phyloP scores from a whole-genome alignment of 2,797 vertebrate genomes.

The Paguma larvata region DNA sequence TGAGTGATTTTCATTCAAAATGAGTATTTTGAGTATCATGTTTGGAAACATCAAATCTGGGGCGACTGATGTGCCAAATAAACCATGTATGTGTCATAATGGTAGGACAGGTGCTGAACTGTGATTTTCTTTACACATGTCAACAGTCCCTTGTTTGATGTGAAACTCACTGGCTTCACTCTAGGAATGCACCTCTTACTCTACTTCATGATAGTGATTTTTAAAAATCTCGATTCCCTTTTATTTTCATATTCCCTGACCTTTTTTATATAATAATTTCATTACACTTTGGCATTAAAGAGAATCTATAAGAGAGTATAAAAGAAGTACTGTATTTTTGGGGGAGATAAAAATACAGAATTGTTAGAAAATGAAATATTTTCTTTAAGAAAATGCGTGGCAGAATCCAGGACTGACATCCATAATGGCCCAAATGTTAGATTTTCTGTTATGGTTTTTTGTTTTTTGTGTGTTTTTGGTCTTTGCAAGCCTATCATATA shows the following conservation, averaged over 20 bases:
- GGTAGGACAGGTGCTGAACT: not conserved
- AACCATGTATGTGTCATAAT: not conserved
- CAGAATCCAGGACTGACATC: not conserved
- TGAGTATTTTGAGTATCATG: not conserved
- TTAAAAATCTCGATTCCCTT: not conserved
- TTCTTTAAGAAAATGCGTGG: not conserved
- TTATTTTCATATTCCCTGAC: not conserved
- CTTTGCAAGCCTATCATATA: not conserved
- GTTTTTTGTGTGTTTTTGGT: not conserved
- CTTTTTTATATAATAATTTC: not conserved
- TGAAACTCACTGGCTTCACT: not conserved
- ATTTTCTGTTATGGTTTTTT: not conserved
- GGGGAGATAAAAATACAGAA: not conserved
- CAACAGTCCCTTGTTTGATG: not conserved
- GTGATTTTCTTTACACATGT: not conserved
- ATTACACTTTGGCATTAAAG: not conserved
- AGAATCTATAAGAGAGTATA: not conserved
- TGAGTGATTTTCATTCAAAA: not conserved
- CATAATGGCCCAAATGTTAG: not conserved
- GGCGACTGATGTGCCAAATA: not conserved
- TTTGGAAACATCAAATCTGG: not conserved
- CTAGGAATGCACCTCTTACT: not conserved
- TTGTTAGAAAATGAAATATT: not conserved
- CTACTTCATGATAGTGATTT: not conserved
- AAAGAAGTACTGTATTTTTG: not conserved